These are phyloP conservation scores for Moxostoma hubbsi DNA, from an alignment of 2,797 vertebrate species.

Conservation along the genomic window DNA sequence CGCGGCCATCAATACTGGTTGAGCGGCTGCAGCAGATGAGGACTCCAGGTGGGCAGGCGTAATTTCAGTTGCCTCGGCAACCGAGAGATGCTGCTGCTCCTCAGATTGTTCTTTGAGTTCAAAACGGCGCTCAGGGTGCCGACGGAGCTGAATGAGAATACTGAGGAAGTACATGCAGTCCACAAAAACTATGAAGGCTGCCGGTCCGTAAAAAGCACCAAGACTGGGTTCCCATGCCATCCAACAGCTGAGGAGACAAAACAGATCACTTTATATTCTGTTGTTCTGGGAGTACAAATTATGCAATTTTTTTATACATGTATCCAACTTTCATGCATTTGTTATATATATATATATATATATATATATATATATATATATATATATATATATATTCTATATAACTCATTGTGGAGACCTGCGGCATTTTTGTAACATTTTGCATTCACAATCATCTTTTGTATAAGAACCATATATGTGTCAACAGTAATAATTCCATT, in stretches of 20 bases:
- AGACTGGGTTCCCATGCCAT: constrained; percentile 98
- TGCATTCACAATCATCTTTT: too few relatives aligned
- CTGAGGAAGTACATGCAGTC: constrained; percentile 98
- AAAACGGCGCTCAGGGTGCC: constrained; percentile 92
- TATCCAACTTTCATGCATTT: too few relatives aligned
- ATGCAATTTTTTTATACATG: too few relatives aligned
- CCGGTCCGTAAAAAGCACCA: constrained; percentile 95
- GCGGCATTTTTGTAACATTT: too few relatives aligned
- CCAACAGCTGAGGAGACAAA: constrained; percentile 86
- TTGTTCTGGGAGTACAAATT: too few relatives aligned
- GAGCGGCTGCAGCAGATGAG: constrained; percentile 48
- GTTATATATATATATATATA: too few relatives aligned
- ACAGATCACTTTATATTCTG: background rate
- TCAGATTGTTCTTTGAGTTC: constrained; percentile 91
- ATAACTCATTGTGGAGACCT: too few relatives aligned
- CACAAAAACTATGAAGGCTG: constrained; percentile 92
- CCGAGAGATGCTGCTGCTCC: constrained; percentile 88
- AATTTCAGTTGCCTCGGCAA: constrained; percentile 71
- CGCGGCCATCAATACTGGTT: constrained; percentile 79
- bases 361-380: too few relatives aligned
- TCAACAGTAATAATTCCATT: too few relatives aligned
- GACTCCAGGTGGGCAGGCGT: constrained; percentile 65
- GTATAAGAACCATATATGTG: too few relatives aligned
- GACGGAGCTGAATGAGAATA: constrained; percentile 91
- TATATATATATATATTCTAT: too few relatives aligned